Evolutionary conservation across 2,113 vertebrate genomes (phyloP), one percentile per base, ranked within the genome.

Genomic region (Indicator maculatus): DNA sequence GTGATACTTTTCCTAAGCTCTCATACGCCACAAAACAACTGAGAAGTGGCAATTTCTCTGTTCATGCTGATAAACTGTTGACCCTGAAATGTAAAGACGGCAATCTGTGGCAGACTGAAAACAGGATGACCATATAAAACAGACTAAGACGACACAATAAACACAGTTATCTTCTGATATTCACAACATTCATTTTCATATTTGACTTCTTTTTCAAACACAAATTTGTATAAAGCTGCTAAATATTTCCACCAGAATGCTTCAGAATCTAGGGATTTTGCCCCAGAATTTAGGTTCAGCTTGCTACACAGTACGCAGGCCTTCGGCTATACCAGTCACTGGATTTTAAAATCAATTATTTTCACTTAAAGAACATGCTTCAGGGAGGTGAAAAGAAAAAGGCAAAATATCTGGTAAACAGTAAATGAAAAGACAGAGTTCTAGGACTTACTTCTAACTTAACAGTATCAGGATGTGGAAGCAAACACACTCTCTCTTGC

Each of bases 391-490:
- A 7, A 11, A 28, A 84, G 80, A 74, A 83, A 44, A 44, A 44
- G 16, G 31, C 73, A 93, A 93, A 96, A 69, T 94, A 96, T 89
- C 88, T 89, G 81, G 74, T 95, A 95, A 95, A 96, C 77, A 96
- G 83, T 20, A 94, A 92, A 83, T 50, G 24, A 76, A 95, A 91
- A 91, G 30, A 88, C 73, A 80, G 63, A 90, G 60, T 93, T 88
- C 80, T 63, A 90, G 83, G 61, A 92, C 97, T 97, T 97, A 99
- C 99, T 98, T 99, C 97, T 65, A 99, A 97, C 90, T 96, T 98
- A 92, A 97, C 88, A 79, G 98, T 75, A 67, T 97, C 71, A 0
- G 98, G 97, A 53, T 93, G 95, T 81, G 97, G 97, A 84, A 95
- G 89, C 52, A 93, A 72, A 69, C 58, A n/a, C 11, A 44, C 56